Evolutionary conservation across 2,113 vertebrate species (phyloP).

Genomic region (Sander vitreus): DNA sequence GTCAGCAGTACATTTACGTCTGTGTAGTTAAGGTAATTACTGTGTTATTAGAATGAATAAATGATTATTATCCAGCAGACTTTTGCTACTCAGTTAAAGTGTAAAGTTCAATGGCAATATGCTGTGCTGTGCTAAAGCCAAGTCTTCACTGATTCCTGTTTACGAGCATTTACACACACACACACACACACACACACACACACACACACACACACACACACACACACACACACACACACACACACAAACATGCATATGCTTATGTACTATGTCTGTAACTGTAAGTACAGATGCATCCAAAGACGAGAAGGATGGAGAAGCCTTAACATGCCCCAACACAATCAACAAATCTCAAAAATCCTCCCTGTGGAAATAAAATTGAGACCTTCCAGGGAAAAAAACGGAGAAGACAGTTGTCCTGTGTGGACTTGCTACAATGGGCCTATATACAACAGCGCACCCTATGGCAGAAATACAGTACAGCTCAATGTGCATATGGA

Average conservation of each 20-base stretch:
- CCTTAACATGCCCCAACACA: constrained; percentile 75
- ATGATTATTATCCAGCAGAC: constrained; percentile 40
- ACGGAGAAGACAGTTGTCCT: constrained; percentile 22
- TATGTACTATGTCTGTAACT: constrained; percentile 8
- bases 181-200: not conserved
- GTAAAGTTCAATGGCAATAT: constrained; percentile 17
- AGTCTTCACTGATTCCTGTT: constrained; percentile 18
- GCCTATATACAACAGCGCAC: constrained; percentile 16
- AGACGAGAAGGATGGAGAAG: constrained; percentile 57
- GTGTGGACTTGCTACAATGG: not conserved
- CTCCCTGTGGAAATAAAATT: constrained; percentile 70
- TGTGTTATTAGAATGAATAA: constrained; percentile 48
- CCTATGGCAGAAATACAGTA: not conserved
- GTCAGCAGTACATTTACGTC: constrained; percentile 5
- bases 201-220: not conserved
- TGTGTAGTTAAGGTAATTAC: constrained; percentile 32
- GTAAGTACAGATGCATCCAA: constrained; percentile 37
- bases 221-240: not conserved
- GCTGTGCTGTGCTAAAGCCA: not conserved
- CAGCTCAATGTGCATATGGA: not conserved
- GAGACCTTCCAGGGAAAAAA: constrained; percentile 50
- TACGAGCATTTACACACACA: constrained; percentile 9
- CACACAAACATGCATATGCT: not conserved
- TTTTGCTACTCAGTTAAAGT: not conserved
- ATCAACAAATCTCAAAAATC: constrained; percentile 80